phyloP scores from a whole-genome alignment of 2,113 vertebrate genomes.

The Blennius ocellaris region DNA sequence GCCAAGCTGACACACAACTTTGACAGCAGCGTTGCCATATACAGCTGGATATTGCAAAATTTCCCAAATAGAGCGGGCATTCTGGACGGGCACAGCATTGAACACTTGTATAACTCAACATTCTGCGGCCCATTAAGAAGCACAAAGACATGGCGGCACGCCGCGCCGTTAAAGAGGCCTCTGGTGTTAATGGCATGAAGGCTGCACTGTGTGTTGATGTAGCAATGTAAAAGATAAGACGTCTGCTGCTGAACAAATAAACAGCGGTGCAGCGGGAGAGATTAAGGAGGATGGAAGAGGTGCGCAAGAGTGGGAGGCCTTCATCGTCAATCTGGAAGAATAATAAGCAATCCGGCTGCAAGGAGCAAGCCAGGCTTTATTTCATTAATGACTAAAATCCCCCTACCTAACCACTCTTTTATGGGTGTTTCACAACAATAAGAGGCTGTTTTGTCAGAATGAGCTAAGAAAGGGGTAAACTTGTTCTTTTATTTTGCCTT shows the following conservation, averaged over 20 bases:
- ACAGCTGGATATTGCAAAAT: constrained; percentile 53
- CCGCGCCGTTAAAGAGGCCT: constrained; percentile 36
- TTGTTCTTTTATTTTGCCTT: constrained; percentile 18
- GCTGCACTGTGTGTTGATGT: constrained; percentile 43
- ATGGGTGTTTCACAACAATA: constrained; percentile 61
- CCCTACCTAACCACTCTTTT: constrained; percentile 49
- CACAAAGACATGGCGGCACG: constrained; percentile 56
- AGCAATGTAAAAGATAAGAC: constrained; percentile 57
- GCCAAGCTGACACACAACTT: constrained; percentile 51
- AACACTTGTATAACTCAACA: constrained; percentile 59
- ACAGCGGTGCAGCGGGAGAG: constrained; percentile 44
- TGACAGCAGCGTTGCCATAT: constrained; percentile 56
- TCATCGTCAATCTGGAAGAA: constrained; percentile 42
- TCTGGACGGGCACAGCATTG: constrained; percentile 51
- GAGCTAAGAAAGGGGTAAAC: constrained; percentile 6
- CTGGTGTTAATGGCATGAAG: constrained; percentile 58
- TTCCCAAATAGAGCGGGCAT: constrained; percentile 33
- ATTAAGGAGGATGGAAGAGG: constrained; percentile 39
- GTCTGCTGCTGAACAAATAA: constrained; percentile 66
- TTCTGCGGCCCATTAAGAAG: constrained; percentile 64
- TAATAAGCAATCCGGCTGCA: constrained; percentile 50
- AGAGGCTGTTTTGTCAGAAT: constrained; percentile 33
- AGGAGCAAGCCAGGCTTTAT: constrained; percentile 49
- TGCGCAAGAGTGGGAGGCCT: constrained; percentile 10
- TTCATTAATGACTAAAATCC: constrained; percentile 60